Percentiles rank a stretch among this genome's conserved stretches.
Conservation (phyloP, 2,113 vertebrate genomes). For the Rallus limicola region DNA sequence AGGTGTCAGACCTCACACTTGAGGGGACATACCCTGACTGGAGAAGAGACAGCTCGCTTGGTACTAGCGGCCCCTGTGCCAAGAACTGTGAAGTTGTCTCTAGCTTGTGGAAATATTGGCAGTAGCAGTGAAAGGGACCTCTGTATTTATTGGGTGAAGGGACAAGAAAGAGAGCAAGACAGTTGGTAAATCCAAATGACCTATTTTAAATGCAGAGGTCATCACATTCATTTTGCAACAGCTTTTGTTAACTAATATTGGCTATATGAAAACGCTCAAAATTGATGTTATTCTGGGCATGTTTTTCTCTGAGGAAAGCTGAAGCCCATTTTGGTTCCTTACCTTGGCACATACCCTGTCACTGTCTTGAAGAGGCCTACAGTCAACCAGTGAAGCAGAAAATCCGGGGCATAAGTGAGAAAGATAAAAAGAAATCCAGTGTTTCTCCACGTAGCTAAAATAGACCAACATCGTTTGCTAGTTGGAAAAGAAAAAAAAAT, state of each 20-base stretch:
- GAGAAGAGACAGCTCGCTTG: background rate
- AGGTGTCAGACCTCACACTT: background rate
- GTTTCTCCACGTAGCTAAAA: background rate
- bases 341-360: background rate
- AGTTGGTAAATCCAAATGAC: slow-evolving; percentile 12
- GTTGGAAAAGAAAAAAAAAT: background rate
- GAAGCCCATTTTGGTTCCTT: background rate
- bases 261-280: background rate
- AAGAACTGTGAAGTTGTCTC: background rate
- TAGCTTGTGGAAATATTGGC: background rate
- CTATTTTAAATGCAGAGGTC: background rate
- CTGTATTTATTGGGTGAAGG: background rate
- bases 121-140: background rate
- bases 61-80: background rate
- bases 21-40: background rate
- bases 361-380: slow-evolving; percentile 23
- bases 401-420: background rate
- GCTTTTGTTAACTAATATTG: slow-evolving; percentile 21
- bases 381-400: slow-evolving; percentile 28
- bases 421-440: slow-evolving; percentile 11
- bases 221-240: background rate
- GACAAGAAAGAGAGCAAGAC: background rate
- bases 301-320: slow-evolving; percentile 16
- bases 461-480: background rate
- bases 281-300: background rate